Conservation (phyloP, 2,113 vertebrate species). For the Marmota monax region DNA sequence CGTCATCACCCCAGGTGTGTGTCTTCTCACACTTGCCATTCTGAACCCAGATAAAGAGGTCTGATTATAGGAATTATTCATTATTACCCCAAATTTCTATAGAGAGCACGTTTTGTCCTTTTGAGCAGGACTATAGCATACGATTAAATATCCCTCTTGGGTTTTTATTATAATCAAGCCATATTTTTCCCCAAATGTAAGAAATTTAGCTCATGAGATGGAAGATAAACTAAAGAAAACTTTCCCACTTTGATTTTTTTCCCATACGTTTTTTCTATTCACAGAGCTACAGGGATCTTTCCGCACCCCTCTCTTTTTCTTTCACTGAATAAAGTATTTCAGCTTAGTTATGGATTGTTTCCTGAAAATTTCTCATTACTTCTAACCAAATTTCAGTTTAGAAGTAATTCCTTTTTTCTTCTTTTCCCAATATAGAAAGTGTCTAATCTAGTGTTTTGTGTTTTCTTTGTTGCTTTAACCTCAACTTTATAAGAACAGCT, state of each 20-base stretch:
- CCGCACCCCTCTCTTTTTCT: not conserved
- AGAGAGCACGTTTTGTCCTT: constrained; percentile 5
- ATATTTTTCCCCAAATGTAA: not conserved
- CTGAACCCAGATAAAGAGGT: constrained; percentile 20
- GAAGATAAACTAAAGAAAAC: constrained; percentile 24
- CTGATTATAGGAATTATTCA: constrained; percentile 51
- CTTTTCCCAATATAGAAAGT: not conserved
- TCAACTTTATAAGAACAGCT: constrained; percentile 46
- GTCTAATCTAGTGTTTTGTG: constrained; percentile 9
- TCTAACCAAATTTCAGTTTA: constrained; percentile 38
- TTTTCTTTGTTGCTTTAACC: constrained; percentile 68
- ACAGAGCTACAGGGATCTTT: not conserved
- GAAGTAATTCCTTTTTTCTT: constrained; percentile 24
- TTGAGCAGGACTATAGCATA: constrained; percentile 22
- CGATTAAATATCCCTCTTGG: constrained; percentile 55
- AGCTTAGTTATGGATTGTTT: not conserved
- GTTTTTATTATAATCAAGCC: constrained; percentile 58
- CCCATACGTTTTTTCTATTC: not conserved
- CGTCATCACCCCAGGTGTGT: constrained; percentile 51
- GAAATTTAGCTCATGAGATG: not conserved
- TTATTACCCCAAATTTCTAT: constrained; percentile 44
- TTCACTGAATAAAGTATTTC: constrained; percentile 39
- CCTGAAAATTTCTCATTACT: constrained; percentile 49
- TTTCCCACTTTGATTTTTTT: not conserved
- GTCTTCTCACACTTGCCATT: constrained; percentile 39